A percentile compares a stretch with the other conserved stretches of the same genome.
Evolutionary conservation across 2,113 vertebrate species (phyloP).

Genomic region (Sylvia atricapilla): DNA sequence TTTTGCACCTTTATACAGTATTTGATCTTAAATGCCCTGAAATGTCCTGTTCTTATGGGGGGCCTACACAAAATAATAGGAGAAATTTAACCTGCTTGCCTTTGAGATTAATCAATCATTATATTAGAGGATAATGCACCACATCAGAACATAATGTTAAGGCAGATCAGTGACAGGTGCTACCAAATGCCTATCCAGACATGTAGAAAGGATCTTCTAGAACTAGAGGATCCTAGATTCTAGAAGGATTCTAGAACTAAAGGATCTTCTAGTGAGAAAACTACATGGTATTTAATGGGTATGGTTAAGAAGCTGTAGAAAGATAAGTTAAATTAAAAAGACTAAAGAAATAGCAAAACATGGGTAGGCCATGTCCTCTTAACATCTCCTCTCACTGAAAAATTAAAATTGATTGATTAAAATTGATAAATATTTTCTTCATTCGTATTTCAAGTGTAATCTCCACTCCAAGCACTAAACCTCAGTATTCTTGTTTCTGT

Average conservation of each 20-base stretch:
- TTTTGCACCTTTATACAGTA: background rate
- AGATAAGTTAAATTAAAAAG: background rate
- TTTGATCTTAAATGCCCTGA: background rate
- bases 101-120: background rate
- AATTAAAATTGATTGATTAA: background rate
- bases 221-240: too few relatives aligned
- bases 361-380: background rate
- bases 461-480: background rate
- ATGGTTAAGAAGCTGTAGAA: background rate
- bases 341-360: background rate
- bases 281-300: background rate
- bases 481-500: background rate
- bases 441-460: background rate
- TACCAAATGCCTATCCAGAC: background rate
- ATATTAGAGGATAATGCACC: background rate
- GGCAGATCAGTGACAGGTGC: background rate
- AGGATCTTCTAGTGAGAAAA: background rate
- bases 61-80: background rate
- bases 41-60: background rate
- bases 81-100: background rate
- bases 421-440: background rate
- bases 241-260: too few relatives aligned
- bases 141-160: background rate
- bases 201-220: background rate
- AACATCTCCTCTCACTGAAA: background rate